Conservation (phyloP, 1,140 invertebrate species). For the Gonioctena quinquepunctata region DNA sequence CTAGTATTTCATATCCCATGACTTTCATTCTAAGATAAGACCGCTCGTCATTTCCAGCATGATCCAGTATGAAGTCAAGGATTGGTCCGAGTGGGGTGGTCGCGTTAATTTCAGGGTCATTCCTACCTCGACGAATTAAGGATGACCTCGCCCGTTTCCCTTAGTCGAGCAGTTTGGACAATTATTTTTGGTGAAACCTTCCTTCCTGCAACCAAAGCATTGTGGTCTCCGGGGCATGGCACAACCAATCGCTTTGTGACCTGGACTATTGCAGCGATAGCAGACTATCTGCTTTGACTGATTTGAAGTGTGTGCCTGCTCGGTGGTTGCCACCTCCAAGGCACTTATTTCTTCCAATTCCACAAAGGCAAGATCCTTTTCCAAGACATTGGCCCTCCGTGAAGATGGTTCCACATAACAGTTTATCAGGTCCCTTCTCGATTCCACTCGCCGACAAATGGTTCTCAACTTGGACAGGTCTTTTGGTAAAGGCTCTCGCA, state of each 20-base stretch:
- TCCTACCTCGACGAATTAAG: background rate
- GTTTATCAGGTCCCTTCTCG: background rate
- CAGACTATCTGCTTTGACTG: background rate
- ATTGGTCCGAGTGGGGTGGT: background rate
- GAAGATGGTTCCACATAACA: conserved; percentile 13
- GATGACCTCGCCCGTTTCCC: background rate
- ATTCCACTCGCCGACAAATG: conserved; percentile 11
- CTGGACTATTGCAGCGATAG: background rate
- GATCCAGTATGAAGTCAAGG: conserved; percentile 9
- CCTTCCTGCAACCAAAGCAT: conserved; percentile 5
- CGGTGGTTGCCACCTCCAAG: background rate
- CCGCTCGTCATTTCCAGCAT: conserved; percentile 10
- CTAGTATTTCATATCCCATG: no score
- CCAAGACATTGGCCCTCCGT: background rate
- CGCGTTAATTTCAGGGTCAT: background rate
- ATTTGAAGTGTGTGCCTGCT: background rate
- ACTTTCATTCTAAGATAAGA: conserved; percentile 17
- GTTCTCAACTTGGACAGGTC: conserved; percentile 3
- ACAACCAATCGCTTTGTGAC: background rate
- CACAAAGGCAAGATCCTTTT: background rate
- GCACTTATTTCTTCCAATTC: background rate
- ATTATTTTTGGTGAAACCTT: background rate
- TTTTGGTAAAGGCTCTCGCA: conserved; percentile 14
- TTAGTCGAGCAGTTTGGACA: background rate
- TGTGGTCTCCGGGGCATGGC: no score